Conservation (phyloP, 2,797 vertebrate genomes). For the Crocodylus rhombifer region DNA sequence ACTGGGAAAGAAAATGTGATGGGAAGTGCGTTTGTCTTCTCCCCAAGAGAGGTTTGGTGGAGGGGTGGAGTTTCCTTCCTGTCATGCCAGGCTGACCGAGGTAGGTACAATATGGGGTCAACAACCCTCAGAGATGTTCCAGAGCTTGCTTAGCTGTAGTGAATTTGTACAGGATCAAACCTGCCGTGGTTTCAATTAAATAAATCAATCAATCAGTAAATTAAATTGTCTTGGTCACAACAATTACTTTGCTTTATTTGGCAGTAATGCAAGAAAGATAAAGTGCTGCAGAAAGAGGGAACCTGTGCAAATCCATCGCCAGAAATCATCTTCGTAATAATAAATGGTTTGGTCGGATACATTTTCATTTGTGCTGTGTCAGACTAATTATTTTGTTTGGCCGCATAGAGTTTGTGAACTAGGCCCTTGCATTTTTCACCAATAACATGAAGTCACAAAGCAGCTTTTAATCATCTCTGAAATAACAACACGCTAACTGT, state of each 20-base stretch:
- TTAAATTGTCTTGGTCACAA: conserved; percentile 55
- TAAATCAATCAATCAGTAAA: not conserved
- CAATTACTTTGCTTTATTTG: conserved; percentile 67
- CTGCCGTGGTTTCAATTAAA: not conserved
- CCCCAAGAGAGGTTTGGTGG: not conserved
- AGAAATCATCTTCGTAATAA: conserved; percentile 57
- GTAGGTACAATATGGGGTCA: not conserved
- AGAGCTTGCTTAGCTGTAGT: not conserved
- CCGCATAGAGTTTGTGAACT: conserved; percentile 11
- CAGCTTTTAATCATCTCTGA: conserved; percentile 65
- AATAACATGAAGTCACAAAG: conserved; percentile 47
- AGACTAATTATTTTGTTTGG: conserved; percentile 72
- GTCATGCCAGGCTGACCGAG: not conserved
- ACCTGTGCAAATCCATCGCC: conserved; percentile 43
- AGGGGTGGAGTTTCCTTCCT: not conserved
- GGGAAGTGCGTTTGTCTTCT: not conserved
- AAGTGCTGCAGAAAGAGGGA: conserved; percentile 49
- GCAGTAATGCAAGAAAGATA: conserved; percentile 73
- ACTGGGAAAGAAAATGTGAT: not conserved
- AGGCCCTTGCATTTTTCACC: conserved; percentile 35
- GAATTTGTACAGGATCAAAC: not conserved
- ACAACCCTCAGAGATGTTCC: not conserved
- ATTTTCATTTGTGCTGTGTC: conserved; percentile 46
- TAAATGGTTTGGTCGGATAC: conserved; percentile 37
- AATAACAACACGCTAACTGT: conserved; percentile 54